A percentile compares a stretch with the other conserved stretches of the same genome.
phyloP scores from a whole-genome alignment of 2,113 vertebrate species.

The Falcunculus frontatus region DNA sequence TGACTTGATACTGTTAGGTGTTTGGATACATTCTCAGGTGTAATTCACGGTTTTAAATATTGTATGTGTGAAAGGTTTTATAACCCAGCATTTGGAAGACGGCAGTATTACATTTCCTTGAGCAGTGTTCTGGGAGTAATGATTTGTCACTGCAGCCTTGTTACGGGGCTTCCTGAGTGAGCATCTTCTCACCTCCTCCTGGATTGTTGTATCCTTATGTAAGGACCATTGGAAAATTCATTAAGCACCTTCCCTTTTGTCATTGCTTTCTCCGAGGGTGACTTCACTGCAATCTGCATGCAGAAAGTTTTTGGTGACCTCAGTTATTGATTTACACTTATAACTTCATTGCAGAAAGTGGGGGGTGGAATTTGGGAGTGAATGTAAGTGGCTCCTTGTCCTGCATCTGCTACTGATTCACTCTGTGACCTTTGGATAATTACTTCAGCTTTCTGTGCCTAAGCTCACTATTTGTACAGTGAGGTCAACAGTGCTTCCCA shows the following conservation, averaged over 20 bases:
- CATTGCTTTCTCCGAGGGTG: background rate
- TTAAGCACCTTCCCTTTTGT: background rate
- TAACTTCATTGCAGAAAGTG: background rate
- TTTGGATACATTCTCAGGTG: conserved; percentile 35
- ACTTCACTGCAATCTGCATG: background rate
- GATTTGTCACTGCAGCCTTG: conserved; percentile 28
- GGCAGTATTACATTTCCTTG: conserved; percentile 43
- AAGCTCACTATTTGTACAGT: background rate
- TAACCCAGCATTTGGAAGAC: conserved; percentile 58
- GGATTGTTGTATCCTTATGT: background rate
- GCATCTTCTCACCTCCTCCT: background rate
- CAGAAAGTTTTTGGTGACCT: conserved; percentile 6
- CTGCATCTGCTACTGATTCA: background rate
- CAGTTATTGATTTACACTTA: background rate
- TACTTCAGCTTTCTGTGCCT: background rate
- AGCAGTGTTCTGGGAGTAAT: conserved; percentile 33
- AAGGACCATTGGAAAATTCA: background rate
- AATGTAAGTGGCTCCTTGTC: background rate
- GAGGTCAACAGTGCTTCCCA: background rate
- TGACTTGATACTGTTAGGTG: conserved; percentile 39
- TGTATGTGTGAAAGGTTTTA: conserved; percentile 52
- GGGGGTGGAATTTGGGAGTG: background rate
- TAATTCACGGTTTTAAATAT: conserved; percentile 60
- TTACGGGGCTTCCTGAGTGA: background rate
- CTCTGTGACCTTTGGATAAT: conserved; percentile 5